Percentiles rank a stretch among this genome's conserved stretches.
These are phyloP conservation scores for Solea solea DNA, from an alignment of 2,113 vertebrate species.

Conservation along the genomic window DNA sequence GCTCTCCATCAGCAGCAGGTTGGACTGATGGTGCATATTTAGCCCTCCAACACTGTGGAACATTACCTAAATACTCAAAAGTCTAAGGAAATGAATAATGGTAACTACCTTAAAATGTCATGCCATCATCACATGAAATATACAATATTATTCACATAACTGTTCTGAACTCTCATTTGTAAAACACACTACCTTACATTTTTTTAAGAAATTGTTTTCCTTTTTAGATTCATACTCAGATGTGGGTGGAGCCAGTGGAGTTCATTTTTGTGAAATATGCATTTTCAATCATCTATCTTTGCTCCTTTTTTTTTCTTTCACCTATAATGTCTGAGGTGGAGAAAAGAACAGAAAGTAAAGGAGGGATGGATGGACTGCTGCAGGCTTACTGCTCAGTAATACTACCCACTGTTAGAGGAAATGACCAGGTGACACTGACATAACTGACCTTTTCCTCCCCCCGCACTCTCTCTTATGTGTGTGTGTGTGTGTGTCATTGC, in stretches of 20 bases:
- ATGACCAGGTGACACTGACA: slow-evolving; percentile 50
- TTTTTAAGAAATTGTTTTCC: too few relatives aligned
- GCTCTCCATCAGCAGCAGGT: slow-evolving; percentile 45
- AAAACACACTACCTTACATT: too few relatives aligned
- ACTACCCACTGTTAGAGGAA: slow-evolving; percentile 34
- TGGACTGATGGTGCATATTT: slow-evolving; percentile 27
- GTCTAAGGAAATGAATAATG: neutral
- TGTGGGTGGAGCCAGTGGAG: too few relatives aligned
- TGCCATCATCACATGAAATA: too few relatives aligned
- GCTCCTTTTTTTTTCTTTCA: neutral
- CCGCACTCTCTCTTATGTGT: neutral
- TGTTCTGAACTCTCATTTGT: too few relatives aligned
- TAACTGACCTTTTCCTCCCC: slow-evolving; percentile 50
- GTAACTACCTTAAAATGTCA: too few relatives aligned
- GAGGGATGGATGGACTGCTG: slow-evolving; percentile 3
- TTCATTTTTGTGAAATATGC: too few relatives aligned
- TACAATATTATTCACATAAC: too few relatives aligned
- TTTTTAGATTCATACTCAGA: too few relatives aligned
- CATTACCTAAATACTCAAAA: slow-evolving; percentile 16
- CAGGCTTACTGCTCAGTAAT: neutral
- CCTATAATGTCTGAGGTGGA: neutral
- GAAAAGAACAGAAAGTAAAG: neutral
- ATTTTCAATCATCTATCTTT: too few relatives aligned
- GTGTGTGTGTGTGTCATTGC: slow-evolving; percentile 11
- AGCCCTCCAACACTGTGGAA: slow-evolving; percentile 32